Percentiles rank a stretch among this genome's conserved stretches.
These are phyloP conservation scores for Procavia capensis DNA, from an alignment of 2,113 vertebrate genomes.

Conservation along the genomic window DNA sequence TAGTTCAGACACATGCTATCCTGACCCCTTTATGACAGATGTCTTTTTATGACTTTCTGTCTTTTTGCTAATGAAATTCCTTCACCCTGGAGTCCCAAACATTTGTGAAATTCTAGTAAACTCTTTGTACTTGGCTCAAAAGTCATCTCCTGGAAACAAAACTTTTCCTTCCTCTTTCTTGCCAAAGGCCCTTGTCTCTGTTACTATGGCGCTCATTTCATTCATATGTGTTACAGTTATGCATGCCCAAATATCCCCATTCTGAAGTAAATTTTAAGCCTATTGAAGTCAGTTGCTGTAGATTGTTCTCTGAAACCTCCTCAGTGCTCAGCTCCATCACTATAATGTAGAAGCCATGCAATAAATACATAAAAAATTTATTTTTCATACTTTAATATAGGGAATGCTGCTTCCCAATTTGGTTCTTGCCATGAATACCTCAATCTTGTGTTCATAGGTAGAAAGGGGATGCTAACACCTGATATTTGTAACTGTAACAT, in stretches of 20 bases:
- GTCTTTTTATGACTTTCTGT: not conserved
- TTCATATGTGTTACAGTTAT: not conserved
- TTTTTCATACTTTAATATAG: not conserved
- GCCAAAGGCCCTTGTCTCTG: not conserved
- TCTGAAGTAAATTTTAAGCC: not conserved
- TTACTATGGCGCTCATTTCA: not conserved
- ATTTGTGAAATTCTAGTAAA: not conserved
- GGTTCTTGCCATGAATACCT: not conserved
- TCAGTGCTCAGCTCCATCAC: not conserved
- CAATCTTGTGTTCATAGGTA: not conserved
- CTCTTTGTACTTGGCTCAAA: not conserved
- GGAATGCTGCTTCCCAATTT: not conserved
- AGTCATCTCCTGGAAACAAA: not conserved
- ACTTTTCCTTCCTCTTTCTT: not conserved
- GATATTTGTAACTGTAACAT: not conserved
- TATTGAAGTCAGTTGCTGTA: not conserved
- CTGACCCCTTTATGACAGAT: not conserved
- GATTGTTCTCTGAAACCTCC: not conserved
- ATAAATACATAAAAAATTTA: not conserved
- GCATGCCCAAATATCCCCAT: not conserved
- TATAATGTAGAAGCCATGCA: not conserved
- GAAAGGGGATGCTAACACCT: not conserved
- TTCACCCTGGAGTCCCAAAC: not conserved
- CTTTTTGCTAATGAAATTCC: not conserved
- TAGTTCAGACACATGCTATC: not conserved